Base-by-base conservation (phyloP, 2,797 vertebrate genomes). In the Brotogeris chrysoptera region DNA sequence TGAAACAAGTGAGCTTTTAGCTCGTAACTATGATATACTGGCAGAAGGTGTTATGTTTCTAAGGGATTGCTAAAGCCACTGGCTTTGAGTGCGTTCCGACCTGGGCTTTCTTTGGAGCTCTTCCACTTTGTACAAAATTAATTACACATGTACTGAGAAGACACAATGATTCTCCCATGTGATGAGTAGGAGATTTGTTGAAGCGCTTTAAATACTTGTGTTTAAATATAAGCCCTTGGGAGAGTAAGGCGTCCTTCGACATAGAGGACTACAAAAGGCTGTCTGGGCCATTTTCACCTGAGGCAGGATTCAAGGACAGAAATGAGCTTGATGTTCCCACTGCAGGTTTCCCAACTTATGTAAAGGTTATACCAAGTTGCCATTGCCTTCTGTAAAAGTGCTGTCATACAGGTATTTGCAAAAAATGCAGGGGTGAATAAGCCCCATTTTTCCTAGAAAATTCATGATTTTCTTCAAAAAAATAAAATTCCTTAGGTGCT, bases 71-170 rank as follows among this genome's bases (percentile, higher is more conserved):
- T 80, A 77, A 81, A 87, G 63, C 61, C 77, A 89, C 34, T 65
- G 61, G 69, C 79, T 95, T 74, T 69, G 44, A 92, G 32, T 7
- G 1, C 0, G 0, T 90, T 83, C 61, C 2, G 0, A 69, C 53
- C 17, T 43, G 72, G 80, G 90, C 85, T 95, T 93, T 86, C 93
- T 90, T 83, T 94, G 94, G 87, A 93, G 46, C 49, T 86, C 59
- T 91, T 91, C 80, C 82, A 72, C 79, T 96, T 93, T 61, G 90
- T 55, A 88, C 46, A 81, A 95, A 95, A 95, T 83, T 92, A 93
- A 95, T 93, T 96, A 80, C 77, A 19, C 49, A 43, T 6, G 30
- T 63, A 61, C 57, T 57, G 82, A 94, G 81, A 88, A 70, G 50
- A 73, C 50, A 82, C 8, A 63, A 86, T 7, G 50, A 57, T 77